Evolutionary conservation across 2,113 vertebrate genomes (phyloP).

Genomic region (Halichoerus grypus): DNA sequence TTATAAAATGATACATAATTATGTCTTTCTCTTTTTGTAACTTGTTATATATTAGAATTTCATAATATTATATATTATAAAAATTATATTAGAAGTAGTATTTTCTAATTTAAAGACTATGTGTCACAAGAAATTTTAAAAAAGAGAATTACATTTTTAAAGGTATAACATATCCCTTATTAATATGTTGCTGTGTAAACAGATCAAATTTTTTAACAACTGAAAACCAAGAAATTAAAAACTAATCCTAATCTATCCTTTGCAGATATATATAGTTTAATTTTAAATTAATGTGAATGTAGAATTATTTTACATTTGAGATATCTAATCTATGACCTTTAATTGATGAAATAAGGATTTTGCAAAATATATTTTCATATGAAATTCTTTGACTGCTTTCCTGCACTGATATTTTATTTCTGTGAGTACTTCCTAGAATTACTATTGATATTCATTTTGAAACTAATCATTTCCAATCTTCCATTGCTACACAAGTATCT

Average conservation of each 20-base stretch:
- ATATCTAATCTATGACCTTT: background rate
- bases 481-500: background rate
- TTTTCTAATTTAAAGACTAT: background rate
- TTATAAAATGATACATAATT: background rate
- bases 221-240: slow-evolving; percentile 7
- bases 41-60: background rate
- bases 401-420: background rate
- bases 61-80: background rate
- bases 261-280: background rate
- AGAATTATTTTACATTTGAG: background rate
- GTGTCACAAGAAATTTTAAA: background rate
- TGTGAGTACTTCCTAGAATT: background rate
- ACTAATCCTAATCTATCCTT: background rate
- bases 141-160: background rate
- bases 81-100: background rate
- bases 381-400: background rate
- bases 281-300: background rate
- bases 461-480: background rate
- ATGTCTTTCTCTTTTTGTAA: background rate
- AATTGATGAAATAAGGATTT: background rate
- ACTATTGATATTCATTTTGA: background rate
- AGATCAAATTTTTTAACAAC: background rate
- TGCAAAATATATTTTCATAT: background rate
- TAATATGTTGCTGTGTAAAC: background rate
- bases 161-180: background rate